Evolutionary conservation across 2,888 invertebrate genomes (phyloP).

Genomic region (Notodonta dromedarius): DNA sequence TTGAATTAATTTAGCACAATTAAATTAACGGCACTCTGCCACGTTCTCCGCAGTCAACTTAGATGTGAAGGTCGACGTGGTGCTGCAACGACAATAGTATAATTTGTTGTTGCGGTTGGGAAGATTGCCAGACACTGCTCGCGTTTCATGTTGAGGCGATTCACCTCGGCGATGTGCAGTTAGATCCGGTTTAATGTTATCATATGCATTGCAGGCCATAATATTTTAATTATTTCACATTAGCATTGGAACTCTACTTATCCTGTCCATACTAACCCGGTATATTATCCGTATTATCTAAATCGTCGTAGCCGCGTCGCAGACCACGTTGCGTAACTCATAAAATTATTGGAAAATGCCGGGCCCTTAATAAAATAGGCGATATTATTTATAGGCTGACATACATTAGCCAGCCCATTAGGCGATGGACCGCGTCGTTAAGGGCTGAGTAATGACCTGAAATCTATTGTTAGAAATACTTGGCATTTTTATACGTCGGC

Average conservation of each 20-base stretch:
- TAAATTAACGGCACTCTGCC: constrained; percentile 40
- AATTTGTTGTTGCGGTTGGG: constrained; percentile 52
- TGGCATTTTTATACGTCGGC: constrained; percentile 27
- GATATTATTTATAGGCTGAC: constrained; percentile 67
- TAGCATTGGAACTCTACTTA: constrained; percentile 12
- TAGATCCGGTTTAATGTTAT: constrained; percentile 23
- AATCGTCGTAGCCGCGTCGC: not conserved
- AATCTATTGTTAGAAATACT: constrained; percentile 61
- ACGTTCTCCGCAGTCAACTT: constrained; percentile 40
- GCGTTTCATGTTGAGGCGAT: constrained; percentile 51
- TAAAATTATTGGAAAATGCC: constrained; percentile 46
- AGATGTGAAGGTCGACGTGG: constrained; percentile 48
- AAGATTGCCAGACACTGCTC: constrained; percentile 59
- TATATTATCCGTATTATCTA: not conserved
- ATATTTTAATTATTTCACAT: constrained; percentile 25
- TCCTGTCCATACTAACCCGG: not conserved
- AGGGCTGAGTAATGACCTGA: constrained; percentile 67
- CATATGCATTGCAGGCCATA: constrained; percentile 19
- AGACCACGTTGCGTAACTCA: constrained; percentile 17
- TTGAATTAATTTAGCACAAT: constrained; percentile 37
- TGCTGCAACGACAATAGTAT: constrained; percentile 50
- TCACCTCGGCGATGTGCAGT: constrained; percentile 45
- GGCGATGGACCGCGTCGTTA: constrained; percentile 60
- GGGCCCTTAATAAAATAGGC: constrained; percentile 52
- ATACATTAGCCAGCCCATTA: constrained; percentile 71